Conservation (phyloP, 2,888 invertebrate genomes). For the Trichacis sp. region DNA sequence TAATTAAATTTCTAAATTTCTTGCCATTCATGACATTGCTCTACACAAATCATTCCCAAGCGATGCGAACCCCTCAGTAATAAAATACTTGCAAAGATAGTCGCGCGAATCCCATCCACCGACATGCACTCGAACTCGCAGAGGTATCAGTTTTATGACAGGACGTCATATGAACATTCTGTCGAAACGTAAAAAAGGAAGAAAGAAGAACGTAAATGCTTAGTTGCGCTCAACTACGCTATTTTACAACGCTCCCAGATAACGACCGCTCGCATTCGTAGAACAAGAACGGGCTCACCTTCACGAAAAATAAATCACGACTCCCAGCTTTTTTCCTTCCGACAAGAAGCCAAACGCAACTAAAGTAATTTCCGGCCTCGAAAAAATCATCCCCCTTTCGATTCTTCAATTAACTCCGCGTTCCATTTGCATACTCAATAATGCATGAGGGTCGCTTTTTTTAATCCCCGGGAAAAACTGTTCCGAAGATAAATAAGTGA, state of each 20-base stretch:
- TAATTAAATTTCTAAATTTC: too few relatives aligned
- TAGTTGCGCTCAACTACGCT: constrained; percentile 22
- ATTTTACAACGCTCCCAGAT: constrained; percentile 18
- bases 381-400: neutral
- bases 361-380: neutral
- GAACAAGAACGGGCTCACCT: constrained; percentile 12
- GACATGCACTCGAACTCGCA: constrained; percentile 10
- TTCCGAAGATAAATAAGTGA: neutral
- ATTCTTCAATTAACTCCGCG: neutral
- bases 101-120: constrained; percentile 3
- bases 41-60: constrained; percentile 1
- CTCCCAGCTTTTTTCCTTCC: neutral
- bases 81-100: constrained; percentile 1
- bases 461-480: neutral
- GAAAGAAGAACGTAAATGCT: constrained; percentile 15
- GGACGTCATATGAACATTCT: constrained; percentile 4
- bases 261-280: constrained; percentile 10
- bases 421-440: neutral
- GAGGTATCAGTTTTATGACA: constrained; percentile 20
- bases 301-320: constrained; percentile 7
- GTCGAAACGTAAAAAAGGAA: constrained; percentile 14
- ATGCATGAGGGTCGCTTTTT: neutral
- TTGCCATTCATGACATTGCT: neutral
- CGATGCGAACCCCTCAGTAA: neutral
- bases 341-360: neutral